Percentiles rank a stretch among this genome's conserved stretches.
phyloP scores from a whole-genome alignment of 2,797 vertebrate genomes.

The Buphagus erythrorhynchus region DNA sequence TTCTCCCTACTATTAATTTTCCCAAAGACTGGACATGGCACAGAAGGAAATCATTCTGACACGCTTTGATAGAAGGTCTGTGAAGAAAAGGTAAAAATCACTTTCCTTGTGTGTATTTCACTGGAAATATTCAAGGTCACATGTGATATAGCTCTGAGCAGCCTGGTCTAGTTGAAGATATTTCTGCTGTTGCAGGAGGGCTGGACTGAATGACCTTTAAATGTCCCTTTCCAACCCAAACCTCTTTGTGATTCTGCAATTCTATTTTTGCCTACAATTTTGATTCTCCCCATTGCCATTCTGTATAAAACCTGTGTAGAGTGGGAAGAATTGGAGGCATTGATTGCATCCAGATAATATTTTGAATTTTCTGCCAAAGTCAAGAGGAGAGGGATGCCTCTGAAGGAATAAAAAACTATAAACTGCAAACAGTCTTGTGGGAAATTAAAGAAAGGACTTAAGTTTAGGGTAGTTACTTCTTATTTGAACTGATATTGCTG shows the following conservation, averaged over 20 bases:
- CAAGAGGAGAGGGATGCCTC: not conserved
- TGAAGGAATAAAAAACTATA: not conserved
- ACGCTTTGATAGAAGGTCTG: not conserved
- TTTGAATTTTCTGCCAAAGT: not conserved
- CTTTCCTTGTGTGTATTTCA: not conserved
- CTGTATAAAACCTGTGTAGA: not conserved
- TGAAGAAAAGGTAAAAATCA: not conserved
- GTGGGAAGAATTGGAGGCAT: not conserved
- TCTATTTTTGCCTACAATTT: not conserved
- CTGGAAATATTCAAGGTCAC: not conserved
- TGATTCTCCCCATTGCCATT: not conserved
- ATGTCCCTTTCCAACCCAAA: not conserved
- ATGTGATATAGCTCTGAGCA: not conserved
- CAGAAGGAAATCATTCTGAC: not conserved
- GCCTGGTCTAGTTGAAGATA: not conserved
- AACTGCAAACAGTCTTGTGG: not conserved
- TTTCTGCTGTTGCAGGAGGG: not conserved
- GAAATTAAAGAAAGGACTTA: not conserved
- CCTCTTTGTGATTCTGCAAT: not conserved
- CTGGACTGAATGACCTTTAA: not conserved
- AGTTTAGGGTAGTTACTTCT: not conserved
- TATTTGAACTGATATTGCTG: not conserved
- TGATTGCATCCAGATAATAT: not conserved
- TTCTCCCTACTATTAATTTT: not conserved
- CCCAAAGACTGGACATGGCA: not conserved